Conservation (phyloP, 2,113 vertebrate species). For the Anarhynchus alexandrinus region DNA sequence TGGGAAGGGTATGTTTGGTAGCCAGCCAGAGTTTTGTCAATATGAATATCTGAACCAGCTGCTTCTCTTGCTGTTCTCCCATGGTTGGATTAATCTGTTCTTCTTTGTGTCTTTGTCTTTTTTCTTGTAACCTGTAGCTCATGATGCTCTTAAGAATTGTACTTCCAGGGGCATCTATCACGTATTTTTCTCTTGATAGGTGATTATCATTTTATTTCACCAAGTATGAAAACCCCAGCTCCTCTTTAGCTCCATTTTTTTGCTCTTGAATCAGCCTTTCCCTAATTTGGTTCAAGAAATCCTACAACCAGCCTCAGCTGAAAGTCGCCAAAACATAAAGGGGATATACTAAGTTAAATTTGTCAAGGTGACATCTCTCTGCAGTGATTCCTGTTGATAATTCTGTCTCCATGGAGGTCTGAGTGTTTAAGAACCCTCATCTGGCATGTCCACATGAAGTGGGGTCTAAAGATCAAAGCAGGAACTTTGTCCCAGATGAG, state of each 20-base stretch:
- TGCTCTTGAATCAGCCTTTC: neutral
- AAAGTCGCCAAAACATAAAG: neutral
- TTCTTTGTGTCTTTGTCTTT: neutral
- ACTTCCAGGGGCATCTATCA: neutral
- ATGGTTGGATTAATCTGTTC: neutral
- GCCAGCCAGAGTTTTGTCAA: slow-evolving; percentile 43
- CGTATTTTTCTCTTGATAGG: neutral
- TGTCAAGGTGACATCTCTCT: neutral
- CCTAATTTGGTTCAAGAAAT: neutral
- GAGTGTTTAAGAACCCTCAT: neutral
- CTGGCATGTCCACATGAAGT: neutral
- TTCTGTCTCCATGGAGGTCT: neutral
- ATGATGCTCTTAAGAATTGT: neutral
- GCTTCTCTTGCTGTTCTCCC: slow-evolving; percentile 40
- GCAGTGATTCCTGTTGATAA: neutral
- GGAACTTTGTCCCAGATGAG: neutral
- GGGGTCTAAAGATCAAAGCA: neutral
- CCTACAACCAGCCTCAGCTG: neutral
- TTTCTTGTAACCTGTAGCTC: neutral
- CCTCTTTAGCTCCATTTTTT: neutral
- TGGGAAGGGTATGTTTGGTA: slow-evolving; percentile 49
- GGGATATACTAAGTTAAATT: neutral
- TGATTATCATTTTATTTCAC: neutral
- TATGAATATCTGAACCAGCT: slow-evolving; percentile 52
- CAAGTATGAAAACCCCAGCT: neutral